Evolutionary conservation across 2,797 vertebrate genomes (phyloP).

Genomic region (Hemibagrus guttatus): DNA sequence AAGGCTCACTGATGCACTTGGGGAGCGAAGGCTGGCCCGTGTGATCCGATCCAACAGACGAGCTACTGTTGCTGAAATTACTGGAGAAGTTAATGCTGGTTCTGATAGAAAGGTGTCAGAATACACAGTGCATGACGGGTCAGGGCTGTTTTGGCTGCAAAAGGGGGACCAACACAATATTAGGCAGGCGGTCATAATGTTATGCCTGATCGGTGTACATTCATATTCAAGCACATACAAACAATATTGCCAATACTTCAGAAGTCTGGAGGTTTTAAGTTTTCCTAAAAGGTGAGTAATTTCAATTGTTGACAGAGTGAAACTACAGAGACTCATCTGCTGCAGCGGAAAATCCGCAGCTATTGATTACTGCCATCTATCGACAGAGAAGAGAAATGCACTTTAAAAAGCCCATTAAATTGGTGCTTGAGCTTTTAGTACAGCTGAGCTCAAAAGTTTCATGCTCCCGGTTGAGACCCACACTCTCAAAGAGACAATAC

Average conservation of each 20-base stretch:
- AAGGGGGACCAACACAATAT: no score
- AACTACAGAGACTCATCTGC: not conserved
- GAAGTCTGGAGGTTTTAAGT: not conserved
- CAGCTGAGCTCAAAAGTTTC: not conserved
- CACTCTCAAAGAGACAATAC: not conserved
- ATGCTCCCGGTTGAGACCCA: not conserved
- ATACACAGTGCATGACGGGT: no score
- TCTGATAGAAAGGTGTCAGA: no score
- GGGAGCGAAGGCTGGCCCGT: no score
- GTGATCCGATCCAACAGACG: no score
- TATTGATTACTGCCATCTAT: constrained; percentile 5
- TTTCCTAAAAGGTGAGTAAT: not conserved
- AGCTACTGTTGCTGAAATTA: no score
- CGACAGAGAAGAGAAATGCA: not conserved
- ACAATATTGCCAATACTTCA: no score
- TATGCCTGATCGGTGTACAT: no score
- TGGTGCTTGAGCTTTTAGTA: not conserved
- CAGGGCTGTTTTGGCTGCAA: no score
- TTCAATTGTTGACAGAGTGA: not conserved
- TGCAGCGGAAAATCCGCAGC: not conserved
- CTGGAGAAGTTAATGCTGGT: no score
- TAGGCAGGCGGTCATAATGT: no score
- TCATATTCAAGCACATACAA: not conserved
- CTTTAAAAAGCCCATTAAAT: not conserved
- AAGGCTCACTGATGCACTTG: no score